These are phyloP conservation scores for Solea solea DNA, from an alignment of 2,113 vertebrate genomes.

Conservation along the genomic window DNA sequence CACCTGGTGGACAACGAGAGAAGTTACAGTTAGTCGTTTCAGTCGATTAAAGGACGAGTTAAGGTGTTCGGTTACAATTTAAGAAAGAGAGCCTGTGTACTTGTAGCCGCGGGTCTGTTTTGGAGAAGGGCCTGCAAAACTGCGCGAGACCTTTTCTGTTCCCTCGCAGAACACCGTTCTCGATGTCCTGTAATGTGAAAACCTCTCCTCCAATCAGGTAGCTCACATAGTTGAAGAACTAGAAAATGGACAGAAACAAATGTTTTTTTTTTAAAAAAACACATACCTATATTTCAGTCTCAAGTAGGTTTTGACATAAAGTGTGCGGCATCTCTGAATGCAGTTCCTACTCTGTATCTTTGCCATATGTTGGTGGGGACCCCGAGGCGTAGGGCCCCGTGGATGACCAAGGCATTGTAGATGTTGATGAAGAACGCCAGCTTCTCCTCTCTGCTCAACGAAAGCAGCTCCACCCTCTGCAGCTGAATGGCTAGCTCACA, in stretches of 20 bases:
- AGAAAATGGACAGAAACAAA: not conserved
- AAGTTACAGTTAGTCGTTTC: not conserved
- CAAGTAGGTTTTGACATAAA: not conserved
- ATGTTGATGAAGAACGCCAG: conserved; percentile 87
- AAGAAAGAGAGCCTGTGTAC: conserved; percentile 44
- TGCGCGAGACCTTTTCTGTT: conserved; percentile 84
- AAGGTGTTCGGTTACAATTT: not conserved
- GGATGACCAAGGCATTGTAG: conserved; percentile 85
- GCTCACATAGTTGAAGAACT: conserved; percentile 87
- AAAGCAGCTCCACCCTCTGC: conserved; percentile 79
- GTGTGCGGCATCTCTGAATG: not conserved
- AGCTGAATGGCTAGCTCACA: conserved; percentile 81
- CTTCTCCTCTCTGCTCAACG: conserved; percentile 81
- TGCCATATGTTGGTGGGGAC: conserved; percentile 83
- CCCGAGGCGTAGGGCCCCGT: conserved; percentile 79
- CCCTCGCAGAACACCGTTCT: conserved; percentile 83
- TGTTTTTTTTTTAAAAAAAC: not conserved
- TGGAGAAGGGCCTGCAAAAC: conserved; percentile 81
- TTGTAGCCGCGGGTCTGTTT: conserved; percentile 81
- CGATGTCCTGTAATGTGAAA: conserved; percentile 85
- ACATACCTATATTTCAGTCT: not conserved
- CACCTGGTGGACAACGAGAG: conserved; percentile 65
- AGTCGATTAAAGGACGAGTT: not conserved
- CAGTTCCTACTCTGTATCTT: conserved; percentile 81
- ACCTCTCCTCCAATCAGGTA: conserved; percentile 86